Conservation (phyloP, 2,888 invertebrate species). For the Allophyes oxyacanthae region DNA sequence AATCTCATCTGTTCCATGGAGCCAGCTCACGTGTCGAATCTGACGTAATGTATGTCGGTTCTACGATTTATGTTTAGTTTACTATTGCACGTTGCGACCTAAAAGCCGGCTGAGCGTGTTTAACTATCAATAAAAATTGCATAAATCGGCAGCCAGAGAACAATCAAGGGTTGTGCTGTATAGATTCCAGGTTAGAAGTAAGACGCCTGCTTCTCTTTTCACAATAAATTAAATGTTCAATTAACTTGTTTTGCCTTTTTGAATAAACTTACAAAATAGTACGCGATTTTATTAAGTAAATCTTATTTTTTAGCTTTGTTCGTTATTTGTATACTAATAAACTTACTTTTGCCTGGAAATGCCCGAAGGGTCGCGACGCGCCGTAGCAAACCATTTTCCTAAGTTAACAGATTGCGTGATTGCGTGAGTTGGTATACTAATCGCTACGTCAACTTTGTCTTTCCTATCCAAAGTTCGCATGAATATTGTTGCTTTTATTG, state of each 20-base stretch:
- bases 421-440: conserved; percentile 27
- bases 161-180: conserved; percentile 5
- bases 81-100: conserved; percentile 55
- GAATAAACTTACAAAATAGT: no score
- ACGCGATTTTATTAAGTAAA: no score
- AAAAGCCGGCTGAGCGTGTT: conserved; percentile 47
- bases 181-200: not conserved
- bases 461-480: conserved; percentile 17
- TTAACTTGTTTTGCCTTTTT: no score
- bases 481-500: conserved; percentile 1
- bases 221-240: no score
- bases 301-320: no score
- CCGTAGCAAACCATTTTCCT: conserved; percentile 5
- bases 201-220: not conserved
- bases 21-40: conserved; percentile 73
- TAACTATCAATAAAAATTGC: conserved; percentile 41
- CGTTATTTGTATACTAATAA: no score
- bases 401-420: conserved; percentile 32
- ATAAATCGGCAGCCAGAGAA: conserved; percentile 10
- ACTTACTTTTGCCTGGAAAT: no score
- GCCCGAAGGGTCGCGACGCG: no score
- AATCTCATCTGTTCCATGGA: conserved; percentile 73
- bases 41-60: conserved; percentile 71
- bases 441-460: conserved; percentile 15
- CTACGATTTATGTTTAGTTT: conserved; percentile 67